phyloP scores from a whole-genome alignment of 2,888 invertebrate species.

The Habroteleia sp. region DNA sequence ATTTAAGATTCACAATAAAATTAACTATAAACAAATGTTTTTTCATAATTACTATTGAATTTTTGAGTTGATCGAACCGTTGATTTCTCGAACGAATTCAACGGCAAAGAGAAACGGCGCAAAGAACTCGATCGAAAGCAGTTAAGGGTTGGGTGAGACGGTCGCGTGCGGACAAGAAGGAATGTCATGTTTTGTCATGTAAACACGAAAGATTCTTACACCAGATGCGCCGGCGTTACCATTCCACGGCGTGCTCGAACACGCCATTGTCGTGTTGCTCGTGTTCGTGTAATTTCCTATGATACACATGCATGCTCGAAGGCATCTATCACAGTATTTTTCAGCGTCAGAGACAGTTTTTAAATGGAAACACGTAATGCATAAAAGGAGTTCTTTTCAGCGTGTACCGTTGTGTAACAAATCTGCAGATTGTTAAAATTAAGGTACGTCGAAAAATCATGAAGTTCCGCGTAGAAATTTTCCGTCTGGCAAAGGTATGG shows the following conservation, averaged over 20 bases:
- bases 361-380: slow-evolving; percentile 30
- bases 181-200: slow-evolving; percentile 60
- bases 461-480: too few species aligned
- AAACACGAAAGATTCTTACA: slow-evolving; percentile 59
- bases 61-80: too few species aligned
- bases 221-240: slow-evolving; percentile 54
- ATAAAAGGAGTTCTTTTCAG: slow-evolving; percentile 33
- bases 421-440: too few species aligned
- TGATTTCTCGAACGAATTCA: not conserved
- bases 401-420: slow-evolving; percentile 26
- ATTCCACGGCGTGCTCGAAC: slow-evolving; percentile 47
- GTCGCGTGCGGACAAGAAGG: slow-evolving; percentile 55
- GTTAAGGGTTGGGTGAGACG: slow-evolving; percentile 34
- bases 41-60: too few species aligned
- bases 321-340: slow-evolving; percentile 42
- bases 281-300: slow-evolving; percentile 48
- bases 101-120: not conserved
- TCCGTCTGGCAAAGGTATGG: too few species aligned
- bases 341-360: slow-evolving; percentile 10
- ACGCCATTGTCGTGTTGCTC: slow-evolving; percentile 54
- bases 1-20: too few species aligned
- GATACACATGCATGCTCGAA: slow-evolving; percentile 30
- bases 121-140: slow-evolving; percentile 30
- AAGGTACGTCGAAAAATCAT: too few species aligned
- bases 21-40: too few species aligned